Base-by-base conservation (phyloP, 2,113 vertebrate genomes). In the Brachypodius melanocephalos region DNA sequence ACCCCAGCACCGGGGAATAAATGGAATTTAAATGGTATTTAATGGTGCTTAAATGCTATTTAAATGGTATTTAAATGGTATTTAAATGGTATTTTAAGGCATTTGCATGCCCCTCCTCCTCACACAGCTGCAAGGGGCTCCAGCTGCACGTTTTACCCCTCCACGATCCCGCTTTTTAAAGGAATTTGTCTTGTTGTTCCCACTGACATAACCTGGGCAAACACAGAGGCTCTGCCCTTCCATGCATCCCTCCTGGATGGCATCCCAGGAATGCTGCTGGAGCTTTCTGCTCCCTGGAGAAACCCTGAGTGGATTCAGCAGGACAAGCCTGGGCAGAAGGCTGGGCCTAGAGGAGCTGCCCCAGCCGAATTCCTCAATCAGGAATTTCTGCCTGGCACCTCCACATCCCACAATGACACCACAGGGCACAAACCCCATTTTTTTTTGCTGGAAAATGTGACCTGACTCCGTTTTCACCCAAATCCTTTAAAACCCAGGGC, bases 251-350 rank as follows among this genome's bases (percentile, higher is more conserved):
- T 57, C 52, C 71, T 24, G 95, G 61, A 43, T 42, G 75, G 95
- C 43, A 92, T 94, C 88, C 96, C 58, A 93, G 25, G 91, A 94
- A 92, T 86, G 91, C 91, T 69, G 80, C 51, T 19, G 11, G 74
- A 65, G 71, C 38, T 51, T 68, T 79, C 88, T 81, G 86, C 87
- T 77, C 68, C 6, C 62, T 26, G 68, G 26, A 90, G 78, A 62
- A 24, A 34, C 0, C 4, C 1, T 2, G 40, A 57, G 78, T 3
- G 31, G 1, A 3, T 38, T 18, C 68, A 59, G 74, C 77, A 38
- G 59, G 81, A 89, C 88, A 7, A 42, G 94, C 26, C 88, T 19
- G 77, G 89, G 79, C 89, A 78, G 78, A 82, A 89, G 65, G 18
- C 58, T 32, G 89, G 65, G 82, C 59, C 87, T 8, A 3, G 10